These are phyloP conservation scores for Bilobella aurantiaca DNA, from an alignment of 1,140 invertebrate genomes.

Conservation along the genomic window DNA sequence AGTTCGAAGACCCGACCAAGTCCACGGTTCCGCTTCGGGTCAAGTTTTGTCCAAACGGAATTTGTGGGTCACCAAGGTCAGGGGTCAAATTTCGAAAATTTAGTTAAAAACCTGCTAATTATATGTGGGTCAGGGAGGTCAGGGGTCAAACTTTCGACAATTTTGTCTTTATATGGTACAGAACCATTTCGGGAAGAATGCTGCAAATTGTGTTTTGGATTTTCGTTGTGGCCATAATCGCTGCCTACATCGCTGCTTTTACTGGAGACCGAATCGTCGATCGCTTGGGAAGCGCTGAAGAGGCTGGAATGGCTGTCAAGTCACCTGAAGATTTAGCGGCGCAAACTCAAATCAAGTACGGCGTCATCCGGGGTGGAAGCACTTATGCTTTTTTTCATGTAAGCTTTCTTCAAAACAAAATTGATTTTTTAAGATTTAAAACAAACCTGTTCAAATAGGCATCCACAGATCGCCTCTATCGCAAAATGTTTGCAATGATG, in stretches of 20 bases:
- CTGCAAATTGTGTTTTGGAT: slow-evolving; percentile 98
- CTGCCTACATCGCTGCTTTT: slow-evolving; percentile 94
- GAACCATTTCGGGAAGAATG: slow-evolving; percentile 59
- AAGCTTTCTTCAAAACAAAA: neutral
- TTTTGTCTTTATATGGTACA: neutral
- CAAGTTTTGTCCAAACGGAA: slow-evolving; percentile 10
- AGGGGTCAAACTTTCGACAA: neutral
- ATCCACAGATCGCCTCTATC: neutral
- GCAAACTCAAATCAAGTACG: neutral
- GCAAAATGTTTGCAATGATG: neutral
- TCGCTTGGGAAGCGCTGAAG: neutral
- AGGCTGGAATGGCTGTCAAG: neutral
- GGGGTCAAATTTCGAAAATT: no score
- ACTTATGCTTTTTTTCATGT: slow-evolving; percentile 2
- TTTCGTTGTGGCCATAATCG: slow-evolving; percentile 93
- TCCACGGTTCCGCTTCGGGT: neutral
- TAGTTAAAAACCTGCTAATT: no score
- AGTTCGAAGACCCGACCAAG: neutral
- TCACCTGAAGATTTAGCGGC: slow-evolving; percentile 1
- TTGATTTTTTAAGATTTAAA: neutral
- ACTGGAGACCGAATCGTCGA: slow-evolving; percentile 67
- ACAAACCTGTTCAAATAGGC: neutral
- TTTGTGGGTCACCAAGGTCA: slow-evolving; percentile 11
- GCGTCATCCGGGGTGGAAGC: neutral
- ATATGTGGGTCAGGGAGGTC: no score